Conservation (phyloP, 2,888 invertebrate genomes). For the Dichetophora obliterata region DNA sequence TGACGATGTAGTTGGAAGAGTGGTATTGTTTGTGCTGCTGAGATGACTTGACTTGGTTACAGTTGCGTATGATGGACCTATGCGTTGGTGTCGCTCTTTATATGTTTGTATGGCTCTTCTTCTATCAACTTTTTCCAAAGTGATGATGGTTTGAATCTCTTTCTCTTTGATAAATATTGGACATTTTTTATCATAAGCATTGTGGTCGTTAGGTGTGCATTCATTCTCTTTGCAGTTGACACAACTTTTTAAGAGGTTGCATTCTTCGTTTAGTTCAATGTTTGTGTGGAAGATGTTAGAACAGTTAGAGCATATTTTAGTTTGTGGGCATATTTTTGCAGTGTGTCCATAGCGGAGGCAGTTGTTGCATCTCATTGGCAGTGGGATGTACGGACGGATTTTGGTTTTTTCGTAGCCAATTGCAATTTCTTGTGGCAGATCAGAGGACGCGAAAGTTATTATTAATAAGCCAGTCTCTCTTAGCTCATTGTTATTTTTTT, state of each 20-base stretch:
- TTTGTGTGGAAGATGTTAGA: not conserved
- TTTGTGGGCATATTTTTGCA: not conserved
- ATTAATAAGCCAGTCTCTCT: constrained; percentile 11
- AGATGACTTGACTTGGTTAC: too few species aligned
- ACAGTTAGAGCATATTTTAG: not conserved
- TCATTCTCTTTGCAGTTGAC: too few species aligned
- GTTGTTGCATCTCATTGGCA: too few species aligned
- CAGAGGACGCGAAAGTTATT: not conserved
- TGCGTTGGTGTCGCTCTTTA: not conserved
- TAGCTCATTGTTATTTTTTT: not conserved
- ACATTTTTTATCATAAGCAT: too few species aligned
- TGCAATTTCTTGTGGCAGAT: not conserved
- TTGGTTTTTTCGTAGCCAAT: not conserved
- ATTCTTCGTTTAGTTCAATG: too few species aligned
- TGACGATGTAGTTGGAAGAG: too few species aligned
- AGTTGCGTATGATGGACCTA: not conserved
- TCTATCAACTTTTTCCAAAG: too few species aligned
- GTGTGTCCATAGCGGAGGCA: not conserved
- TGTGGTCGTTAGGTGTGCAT: too few species aligned
- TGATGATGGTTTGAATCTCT: too few species aligned
- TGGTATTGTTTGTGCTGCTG: too few species aligned
- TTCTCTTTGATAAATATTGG: too few species aligned
- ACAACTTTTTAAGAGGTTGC: too few species aligned
- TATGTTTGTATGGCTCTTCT: not conserved
- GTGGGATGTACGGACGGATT: constrained; percentile 13